Conservation (phyloP, 2,888 invertebrate species). For the Sarcophaga carnaria region DNA sequence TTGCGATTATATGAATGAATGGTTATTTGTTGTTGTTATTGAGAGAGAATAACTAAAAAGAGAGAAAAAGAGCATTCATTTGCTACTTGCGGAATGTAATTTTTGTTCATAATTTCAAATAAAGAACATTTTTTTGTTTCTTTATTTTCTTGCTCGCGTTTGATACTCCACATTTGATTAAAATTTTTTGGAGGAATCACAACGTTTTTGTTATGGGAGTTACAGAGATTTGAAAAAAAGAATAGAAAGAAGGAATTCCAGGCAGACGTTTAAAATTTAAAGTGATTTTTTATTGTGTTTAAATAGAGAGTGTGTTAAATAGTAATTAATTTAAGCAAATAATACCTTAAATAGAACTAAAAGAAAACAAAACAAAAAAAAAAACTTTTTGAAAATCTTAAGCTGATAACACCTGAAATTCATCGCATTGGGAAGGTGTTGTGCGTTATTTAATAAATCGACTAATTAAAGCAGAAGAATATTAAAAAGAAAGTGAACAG, state of each 20-base stretch:
- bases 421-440: constrained; percentile 16
- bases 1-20: constrained; percentile 41
- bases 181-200: constrained; percentile 46
- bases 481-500: not conserved
- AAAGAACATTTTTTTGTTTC: constrained; percentile 38
- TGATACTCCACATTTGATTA: constrained; percentile 48
- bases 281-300: constrained; percentile 30
- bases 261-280: not conserved
- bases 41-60: constrained; percentile 38
- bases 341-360: constrained; percentile 41
- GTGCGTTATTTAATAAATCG: constrained; percentile 33
- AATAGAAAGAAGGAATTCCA: constrained; percentile 17
- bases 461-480: not conserved
- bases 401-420: constrained; percentile 60
- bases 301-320: constrained; percentile 32
- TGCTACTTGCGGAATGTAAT: constrained; percentile 56
- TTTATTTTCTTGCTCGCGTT: constrained; percentile 22
- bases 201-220: constrained; percentile 40
- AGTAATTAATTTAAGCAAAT: constrained; percentile 49
- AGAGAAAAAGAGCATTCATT: constrained; percentile 37
- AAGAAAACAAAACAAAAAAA: constrained; percentile 21
- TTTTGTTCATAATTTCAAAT: constrained; percentile 54
- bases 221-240: constrained; percentile 20
- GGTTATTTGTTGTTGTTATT: constrained; percentile 36
- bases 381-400: constrained; percentile 47